phyloP scores from a whole-genome alignment of 1,140 invertebrate species.

The Agraylea sexmaculata region DNA sequence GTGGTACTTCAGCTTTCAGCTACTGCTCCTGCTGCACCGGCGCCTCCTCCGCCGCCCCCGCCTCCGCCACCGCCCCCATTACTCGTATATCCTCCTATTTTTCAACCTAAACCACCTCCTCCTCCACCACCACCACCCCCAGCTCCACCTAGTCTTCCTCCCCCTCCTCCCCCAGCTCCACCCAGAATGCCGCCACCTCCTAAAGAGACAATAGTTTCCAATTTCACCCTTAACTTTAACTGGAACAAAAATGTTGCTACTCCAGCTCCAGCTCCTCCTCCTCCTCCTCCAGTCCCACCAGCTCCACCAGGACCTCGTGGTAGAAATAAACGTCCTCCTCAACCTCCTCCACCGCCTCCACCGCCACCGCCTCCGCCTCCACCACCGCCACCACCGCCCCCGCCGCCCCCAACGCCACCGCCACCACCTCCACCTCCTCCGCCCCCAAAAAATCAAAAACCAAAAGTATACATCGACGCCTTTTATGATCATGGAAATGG shows the following conservation, averaged over 20 bases:
- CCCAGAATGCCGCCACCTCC: constrained; percentile 23
- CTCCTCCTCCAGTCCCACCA: constrained; percentile 26
- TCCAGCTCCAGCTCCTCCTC: constrained; percentile 20
- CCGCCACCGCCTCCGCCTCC: constrained; percentile 20
- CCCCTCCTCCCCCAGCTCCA: constrained; percentile 22
- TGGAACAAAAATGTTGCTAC: constrained; percentile 19
- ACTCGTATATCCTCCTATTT: constrained; percentile 25
- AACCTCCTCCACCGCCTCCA: constrained; percentile 28
- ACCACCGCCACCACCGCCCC: constrained; percentile 18
- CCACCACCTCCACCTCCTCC: constrained; percentile 22
- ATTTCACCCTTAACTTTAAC: constrained; percentile 19
- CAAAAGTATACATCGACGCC: constrained; percentile 36
- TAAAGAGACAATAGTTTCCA: constrained; percentile 15
- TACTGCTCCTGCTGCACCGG: constrained; percentile 30
- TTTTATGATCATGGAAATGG: constrained; percentile 34
- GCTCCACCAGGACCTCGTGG: constrained; percentile 27
- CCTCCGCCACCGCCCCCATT: constrained; percentile 22
- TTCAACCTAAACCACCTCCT: constrained; percentile 21
- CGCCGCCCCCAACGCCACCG: constrained; percentile 18
- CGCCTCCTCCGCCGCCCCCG: constrained; percentile 26
- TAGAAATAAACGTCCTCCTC: constrained; percentile 27
- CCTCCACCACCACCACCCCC: constrained; percentile 19
- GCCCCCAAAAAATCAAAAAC: constrained; percentile 25
- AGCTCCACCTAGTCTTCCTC: constrained; percentile 22
- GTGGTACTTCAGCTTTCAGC: constrained; percentile 32